phyloP scores from a whole-genome alignment of 2,888 invertebrate genomes.

The Ophioninae sp. region DNA sequence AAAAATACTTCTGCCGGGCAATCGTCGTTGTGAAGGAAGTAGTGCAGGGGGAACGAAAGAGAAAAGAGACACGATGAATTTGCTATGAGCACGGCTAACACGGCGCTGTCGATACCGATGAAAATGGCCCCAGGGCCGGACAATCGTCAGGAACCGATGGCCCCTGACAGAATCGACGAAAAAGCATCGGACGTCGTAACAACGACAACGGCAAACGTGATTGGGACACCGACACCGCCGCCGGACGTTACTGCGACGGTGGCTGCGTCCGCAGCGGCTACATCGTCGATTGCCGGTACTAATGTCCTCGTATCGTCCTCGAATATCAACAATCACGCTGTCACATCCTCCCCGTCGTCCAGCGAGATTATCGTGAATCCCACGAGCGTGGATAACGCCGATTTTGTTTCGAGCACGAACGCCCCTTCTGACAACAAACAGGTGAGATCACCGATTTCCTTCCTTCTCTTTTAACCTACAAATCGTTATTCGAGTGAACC shows the following conservation, averaged over 20 bases:
- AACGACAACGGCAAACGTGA: slow-evolving; percentile 54
- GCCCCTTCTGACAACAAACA: slow-evolving; percentile 70
- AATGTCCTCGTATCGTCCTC: slow-evolving; percentile 42
- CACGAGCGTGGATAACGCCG: slow-evolving; percentile 51
- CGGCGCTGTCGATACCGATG: slow-evolving; percentile 76
- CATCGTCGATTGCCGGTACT: slow-evolving; percentile 34
- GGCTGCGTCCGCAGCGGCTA: slow-evolving; percentile 26
- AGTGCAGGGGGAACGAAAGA: slow-evolving; percentile 21
- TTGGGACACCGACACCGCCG: slow-evolving; percentile 51
- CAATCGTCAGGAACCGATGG: slow-evolving; percentile 89
- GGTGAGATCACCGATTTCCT: slow-evolving; percentile 66
- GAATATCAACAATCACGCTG: slow-evolving; percentile 48
- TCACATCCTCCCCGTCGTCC: slow-evolving; percentile 45
- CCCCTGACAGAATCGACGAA: slow-evolving; percentile 81
- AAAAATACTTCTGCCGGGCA: slow-evolving; percentile 30
- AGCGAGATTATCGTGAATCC: slow-evolving; percentile 49
- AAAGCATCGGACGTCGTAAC: slow-evolving; percentile 61
- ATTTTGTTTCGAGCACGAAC: slow-evolving; percentile 65
- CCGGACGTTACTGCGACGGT: slow-evolving; percentile 26
- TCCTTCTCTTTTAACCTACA: not conserved
- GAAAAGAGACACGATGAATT: slow-evolving; percentile 51
- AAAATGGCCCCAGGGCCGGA: slow-evolving; percentile 91
- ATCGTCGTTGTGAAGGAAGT: slow-evolving; percentile 27
- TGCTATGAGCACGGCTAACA: slow-evolving; percentile 65
- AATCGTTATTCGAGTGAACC: not conserved